Base-by-base conservation (phyloP, 2,888 invertebrate species). In the Lasioglossum marginatum region DNA sequence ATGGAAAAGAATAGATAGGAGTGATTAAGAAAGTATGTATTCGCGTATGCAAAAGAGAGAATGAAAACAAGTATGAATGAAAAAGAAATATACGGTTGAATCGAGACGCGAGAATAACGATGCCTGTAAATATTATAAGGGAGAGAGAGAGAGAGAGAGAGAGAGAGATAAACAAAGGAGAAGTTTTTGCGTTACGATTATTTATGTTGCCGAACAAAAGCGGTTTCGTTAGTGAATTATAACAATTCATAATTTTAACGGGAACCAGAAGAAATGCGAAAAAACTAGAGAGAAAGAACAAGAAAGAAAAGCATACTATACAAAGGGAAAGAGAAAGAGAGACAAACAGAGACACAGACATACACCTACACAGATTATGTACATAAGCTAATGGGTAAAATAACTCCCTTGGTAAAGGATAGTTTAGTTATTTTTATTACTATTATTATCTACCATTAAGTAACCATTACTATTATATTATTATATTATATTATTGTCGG, bases 401-500 rank as follows among this genome's bases (percentile, higher is more conserved):
- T 93, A 93, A 92, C 91, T 92, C 91, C 88, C 90, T 90, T 93
- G 93, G 92, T 93, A 93, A 93, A 92, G 92, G 93, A 93, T 94
- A 93, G 92, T 93, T 93, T 92, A 92, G 93, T 94, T 94, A 93
- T 93, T 94, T 93, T 93, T 93, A 92, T 93, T 93, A 91, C 90
- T 93, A 93, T 91, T 91, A 92, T 90, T 88, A 91, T 90, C 27
- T 92, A 92, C 89, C 88, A 91, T 89, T 89, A 91, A 84, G 82
- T 91, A 82, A 90, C 87, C 87, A 91, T 88, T 91, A 90, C 83
- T 81, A 85, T 82, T 81, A 77, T 10, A 85, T 85, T 85, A 81
- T 79, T 66, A 80, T 75, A 63, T 78, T 83, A 79, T 82, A 82
- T 85, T 81, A 68, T 82, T 87, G 83, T 84, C 78, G 45, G 45